Evolutionary conservation across 2,113 vertebrate genomes (phyloP).

Genomic region (Cyphomyrus plagiostoma): DNA sequence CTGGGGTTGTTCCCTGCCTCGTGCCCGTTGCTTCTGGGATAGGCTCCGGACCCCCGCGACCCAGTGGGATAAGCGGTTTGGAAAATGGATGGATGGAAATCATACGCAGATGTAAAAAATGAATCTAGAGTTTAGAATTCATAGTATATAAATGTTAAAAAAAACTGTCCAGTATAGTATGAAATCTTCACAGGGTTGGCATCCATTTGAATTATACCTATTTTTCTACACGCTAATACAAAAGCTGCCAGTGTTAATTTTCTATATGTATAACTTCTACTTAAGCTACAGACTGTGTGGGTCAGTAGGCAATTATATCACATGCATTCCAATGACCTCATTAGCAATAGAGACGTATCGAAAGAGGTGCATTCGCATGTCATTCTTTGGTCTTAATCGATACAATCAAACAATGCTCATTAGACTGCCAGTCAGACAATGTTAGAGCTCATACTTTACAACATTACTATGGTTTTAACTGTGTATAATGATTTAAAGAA

Average conservation of each 20-base stretch:
- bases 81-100: too few species aligned
- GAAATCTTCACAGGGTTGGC: background rate
- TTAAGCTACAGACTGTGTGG: background rate
- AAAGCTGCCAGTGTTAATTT: background rate
- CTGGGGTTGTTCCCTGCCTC: too few species aligned
- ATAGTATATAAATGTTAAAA: background rate
- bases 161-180: background rate
- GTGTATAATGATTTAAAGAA: background rate
- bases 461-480: slow-evolving; percentile 2
- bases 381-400: background rate
- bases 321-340: background rate
- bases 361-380: background rate
- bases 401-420: slow-evolving; percentile 6
- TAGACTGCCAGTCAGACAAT: background rate
- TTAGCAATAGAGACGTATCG: background rate
- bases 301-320: background rate
- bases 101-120: too few species aligned
- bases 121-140: background rate
- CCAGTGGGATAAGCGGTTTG: too few species aligned
- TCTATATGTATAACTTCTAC: background rate
- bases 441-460: background rate
- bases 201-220: background rate
- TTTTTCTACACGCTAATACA: background rate
- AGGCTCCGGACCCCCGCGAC: too few species aligned
- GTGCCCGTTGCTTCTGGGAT: too few species aligned